Evolutionary conservation across 2,797 vertebrate genomes (phyloP).

Genomic region (Thaleichthys pacificus): DNA sequence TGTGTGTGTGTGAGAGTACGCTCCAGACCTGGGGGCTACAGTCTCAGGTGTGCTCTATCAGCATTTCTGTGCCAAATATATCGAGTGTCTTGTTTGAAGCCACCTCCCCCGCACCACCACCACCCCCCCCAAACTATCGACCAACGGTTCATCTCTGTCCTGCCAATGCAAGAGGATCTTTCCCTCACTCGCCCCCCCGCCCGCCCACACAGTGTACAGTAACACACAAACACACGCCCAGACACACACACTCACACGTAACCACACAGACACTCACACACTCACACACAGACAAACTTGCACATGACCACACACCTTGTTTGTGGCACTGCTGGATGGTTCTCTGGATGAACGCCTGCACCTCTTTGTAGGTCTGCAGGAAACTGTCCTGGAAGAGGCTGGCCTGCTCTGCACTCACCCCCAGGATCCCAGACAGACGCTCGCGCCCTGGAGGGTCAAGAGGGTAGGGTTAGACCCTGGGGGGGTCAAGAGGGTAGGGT

Average conservation of each 20-base stretch:
- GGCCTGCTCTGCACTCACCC: conserved; percentile 80
- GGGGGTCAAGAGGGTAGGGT: not conserved
- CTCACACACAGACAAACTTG: conserved; percentile 14
- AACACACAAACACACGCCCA: not conserved
- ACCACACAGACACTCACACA: not conserved
- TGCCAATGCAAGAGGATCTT: conserved; percentile 63
- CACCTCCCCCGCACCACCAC: conserved; percentile 15
- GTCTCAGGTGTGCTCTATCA: conserved; percentile 64
- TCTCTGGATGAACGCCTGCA: conserved; percentile 83
- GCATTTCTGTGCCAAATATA: conserved; percentile 57
- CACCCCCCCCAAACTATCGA: conserved; percentile 57
- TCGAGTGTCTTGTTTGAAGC: conserved; percentile 52
- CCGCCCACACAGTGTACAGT: too few species aligned
- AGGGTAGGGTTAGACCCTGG: too few species aligned
- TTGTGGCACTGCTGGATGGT: conserved; percentile 80
- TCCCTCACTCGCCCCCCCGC: not conserved
- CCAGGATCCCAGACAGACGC: conserved; percentile 83
- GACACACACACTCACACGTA: too few species aligned
- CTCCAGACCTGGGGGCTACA: conserved; percentile 15
- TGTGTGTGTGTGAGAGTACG: conserved; percentile 13
- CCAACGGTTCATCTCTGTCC: conserved; percentile 65
- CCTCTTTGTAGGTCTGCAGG: conserved; percentile 85
- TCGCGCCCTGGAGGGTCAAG: conserved; percentile 75
- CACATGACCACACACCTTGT: conserved; percentile 70
- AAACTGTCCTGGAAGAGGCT: conserved; percentile 84